Percentiles rank a stretch among this genome's conserved stretches.
Conservation (phyloP, 1,140 invertebrate genomes). For the Parasteatoda tepidariorum region DNA sequence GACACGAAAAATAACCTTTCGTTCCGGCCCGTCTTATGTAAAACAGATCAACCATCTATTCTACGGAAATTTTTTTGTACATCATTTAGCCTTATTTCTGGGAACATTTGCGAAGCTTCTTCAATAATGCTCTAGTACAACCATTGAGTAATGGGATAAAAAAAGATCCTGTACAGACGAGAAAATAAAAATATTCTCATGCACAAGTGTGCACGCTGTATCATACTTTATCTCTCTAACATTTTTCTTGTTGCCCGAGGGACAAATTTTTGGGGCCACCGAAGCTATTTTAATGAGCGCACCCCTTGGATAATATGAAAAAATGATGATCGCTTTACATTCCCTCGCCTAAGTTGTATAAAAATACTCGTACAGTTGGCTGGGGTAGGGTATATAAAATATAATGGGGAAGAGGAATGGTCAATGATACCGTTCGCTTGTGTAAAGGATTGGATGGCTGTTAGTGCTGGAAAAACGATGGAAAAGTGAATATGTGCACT, state of each 20-base stretch:
- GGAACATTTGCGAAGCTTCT: constrained; percentile 19
- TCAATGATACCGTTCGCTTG: constrained; percentile 28
- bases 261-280: constrained; percentile 32
- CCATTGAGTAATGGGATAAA: constrained; percentile 46
- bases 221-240: not conserved
- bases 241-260: constrained; percentile 30
- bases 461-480: constrained; percentile 26
- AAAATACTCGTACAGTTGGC: constrained; percentile 7
- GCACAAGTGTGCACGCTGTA: constrained; percentile 3
- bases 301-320: constrained; percentile 46
- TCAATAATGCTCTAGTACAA: constrained; percentile 22
- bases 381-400: constrained; percentile 29
- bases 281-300: constrained; percentile 58
- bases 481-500: constrained; percentile 49
- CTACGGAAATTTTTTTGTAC: not conserved
- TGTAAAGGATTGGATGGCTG: constrained; percentile 27
- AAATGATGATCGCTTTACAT: constrained; percentile 56
- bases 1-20: constrained; percentile 40
- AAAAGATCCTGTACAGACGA: not conserved
- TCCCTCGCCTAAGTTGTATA: constrained; percentile 15
- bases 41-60: constrained; percentile 19
- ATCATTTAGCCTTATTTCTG: constrained; percentile 40
- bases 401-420: constrained; percentile 46
- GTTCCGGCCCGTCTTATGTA: constrained; percentile 15
- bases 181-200: not conserved